Base-by-base conservation (phyloP, 2,888 invertebrate genomes). In the Tromatobia lineatoria region DNA sequence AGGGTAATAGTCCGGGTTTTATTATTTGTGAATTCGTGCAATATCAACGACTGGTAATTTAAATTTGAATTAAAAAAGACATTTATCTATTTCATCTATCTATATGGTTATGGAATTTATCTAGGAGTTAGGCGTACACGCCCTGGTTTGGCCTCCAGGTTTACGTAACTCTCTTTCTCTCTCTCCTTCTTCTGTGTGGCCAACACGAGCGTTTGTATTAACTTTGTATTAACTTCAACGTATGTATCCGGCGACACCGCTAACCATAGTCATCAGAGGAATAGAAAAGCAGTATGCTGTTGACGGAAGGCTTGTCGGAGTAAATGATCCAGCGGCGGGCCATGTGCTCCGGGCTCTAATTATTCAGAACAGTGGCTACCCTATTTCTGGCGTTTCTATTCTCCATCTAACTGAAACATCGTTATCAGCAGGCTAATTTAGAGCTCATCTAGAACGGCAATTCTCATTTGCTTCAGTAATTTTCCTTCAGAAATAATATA, bases 101-200 rank as follows among this genome's bases (percentile, higher is more conserved):
- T 84, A 82, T 88, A 90, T 91, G 88, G 88, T 90, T 91, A 90
- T 89, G 91, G 90, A 91, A 92, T 92, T 90, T 91, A 91, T 90
- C 89, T 85, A 29, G 29, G 83, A 84, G 83, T 85, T 50, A 77
- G 70, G 52, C 74, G 80, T 82, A 86, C 84, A 86, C 86, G 82
- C 84, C 86, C 82, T 84, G 78, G 74, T 71, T 64, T 64, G 64
- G 50, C 74, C 61, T 52, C 54, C 66, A 52, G 38, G 50, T 20
- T 77, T 80, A 61, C 74, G 78, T 74, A 84, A 81, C 78, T 54
- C 69, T 10, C 52, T 20, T 20, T 18, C n/a, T n/a, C n/a, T n/a
- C n/a, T n/a, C n/a, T n/a, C n/a, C n/a, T n/a, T n/a, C n/a, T n/a
- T n/a, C n/a, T 1, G 50, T 42, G 45, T 34, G 20, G 61, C 61